phyloP scores from a whole-genome alignment of 2,888 invertebrate species.

The Hololepta plana region DNA sequence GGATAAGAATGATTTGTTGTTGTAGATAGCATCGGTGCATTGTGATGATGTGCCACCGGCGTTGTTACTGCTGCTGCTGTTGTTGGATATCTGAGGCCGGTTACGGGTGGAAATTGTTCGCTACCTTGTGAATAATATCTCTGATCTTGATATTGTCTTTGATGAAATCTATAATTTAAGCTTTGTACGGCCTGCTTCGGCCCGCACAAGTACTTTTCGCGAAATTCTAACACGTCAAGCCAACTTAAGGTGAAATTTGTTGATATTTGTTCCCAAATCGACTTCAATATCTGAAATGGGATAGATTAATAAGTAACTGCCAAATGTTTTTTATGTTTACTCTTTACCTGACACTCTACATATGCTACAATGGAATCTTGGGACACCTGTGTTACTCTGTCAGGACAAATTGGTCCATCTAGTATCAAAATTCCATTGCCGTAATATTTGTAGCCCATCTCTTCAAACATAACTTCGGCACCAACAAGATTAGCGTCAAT shows the following conservation, averaged over 20 bases:
- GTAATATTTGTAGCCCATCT: conserved; percentile 61
- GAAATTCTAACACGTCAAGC: conserved; percentile 47
- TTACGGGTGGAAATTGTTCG: conserved; percentile 14
- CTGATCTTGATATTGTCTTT: conserved; percentile 24
- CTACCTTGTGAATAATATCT: conserved; percentile 12
- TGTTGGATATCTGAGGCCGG: conserved; percentile 12
- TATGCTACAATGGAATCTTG: conserved; percentile 72
- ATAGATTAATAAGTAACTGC: conserved; percentile 6
- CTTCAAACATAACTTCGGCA: conserved; percentile 56
- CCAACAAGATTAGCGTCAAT: conserved; percentile 64
- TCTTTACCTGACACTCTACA: conserved; percentile 64
- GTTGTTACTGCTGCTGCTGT: conserved; percentile 8
- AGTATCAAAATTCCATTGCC: conserved; percentile 39
- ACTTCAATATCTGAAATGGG: conserved; percentile 46
- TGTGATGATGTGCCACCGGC: conserved; percentile 10
- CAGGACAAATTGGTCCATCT: conserved; percentile 64
- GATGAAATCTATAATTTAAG: conserved; percentile 28
- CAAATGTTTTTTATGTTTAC: no score
- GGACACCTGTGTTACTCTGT: conserved; percentile 60
- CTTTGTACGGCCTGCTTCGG: conserved; percentile 33
- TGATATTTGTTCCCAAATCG: conserved; percentile 55
- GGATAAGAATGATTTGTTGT: conserved; percentile 18
- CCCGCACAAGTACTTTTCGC: conserved; percentile 35
- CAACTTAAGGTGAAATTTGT: conserved; percentile 36
- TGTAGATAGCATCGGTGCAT: conserved; percentile 11